phyloP scores from a whole-genome alignment of 2,113 vertebrate genomes.

The Cephalopholis sonnerati region DNA sequence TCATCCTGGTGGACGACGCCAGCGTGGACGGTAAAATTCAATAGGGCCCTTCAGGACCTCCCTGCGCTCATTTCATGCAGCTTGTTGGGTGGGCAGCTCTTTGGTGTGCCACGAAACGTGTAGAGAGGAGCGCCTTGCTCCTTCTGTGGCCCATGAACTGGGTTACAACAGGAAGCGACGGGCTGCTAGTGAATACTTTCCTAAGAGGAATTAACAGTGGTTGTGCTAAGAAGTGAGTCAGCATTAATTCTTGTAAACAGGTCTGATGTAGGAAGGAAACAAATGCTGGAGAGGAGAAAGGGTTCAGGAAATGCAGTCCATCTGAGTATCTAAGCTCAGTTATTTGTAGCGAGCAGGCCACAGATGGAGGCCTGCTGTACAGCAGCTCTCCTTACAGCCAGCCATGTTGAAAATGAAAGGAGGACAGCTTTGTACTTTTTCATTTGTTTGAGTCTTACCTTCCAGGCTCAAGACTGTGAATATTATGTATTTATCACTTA shows the following conservation, averaged over 20 bases:
- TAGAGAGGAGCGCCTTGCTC: constrained; percentile 44
- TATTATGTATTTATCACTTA: background rate
- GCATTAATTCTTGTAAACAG: constrained; percentile 47
- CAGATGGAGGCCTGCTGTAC: constrained; percentile 35
- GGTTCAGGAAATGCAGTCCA: constrained; percentile 31
- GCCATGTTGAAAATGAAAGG: constrained; percentile 37
- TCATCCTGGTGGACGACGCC: constrained; percentile 98
- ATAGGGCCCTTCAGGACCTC: constrained; percentile 44
- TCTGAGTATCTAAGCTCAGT: constrained; percentile 24
- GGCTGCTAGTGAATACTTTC: constrained; percentile 71
- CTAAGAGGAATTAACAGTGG: constrained; percentile 51
- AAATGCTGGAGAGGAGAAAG: constrained; percentile 24
- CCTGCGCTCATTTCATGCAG: constrained; percentile 60
- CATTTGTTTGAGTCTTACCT: constrained; percentile 17
- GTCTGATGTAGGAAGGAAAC: constrained; percentile 28
- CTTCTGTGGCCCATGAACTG: constrained; percentile 54
- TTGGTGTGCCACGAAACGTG: constrained; percentile 41
- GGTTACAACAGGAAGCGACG: constrained; percentile 59
- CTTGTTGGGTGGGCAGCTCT: constrained; percentile 60
- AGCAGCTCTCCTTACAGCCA: constrained; percentile 38
- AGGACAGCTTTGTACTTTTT: constrained; percentile 21
- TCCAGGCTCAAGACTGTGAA: background rate
- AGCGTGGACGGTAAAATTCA: constrained; percentile 92
- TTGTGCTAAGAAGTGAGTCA: constrained; percentile 44
- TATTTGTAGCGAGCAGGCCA: constrained; percentile 27